Percentiles rank a stretch among this genome's conserved stretches.
These are phyloP conservation scores for Lasioglossum malachurum DNA, from an alignment of 2,888 invertebrate species.

Conservation along the genomic window DNA sequence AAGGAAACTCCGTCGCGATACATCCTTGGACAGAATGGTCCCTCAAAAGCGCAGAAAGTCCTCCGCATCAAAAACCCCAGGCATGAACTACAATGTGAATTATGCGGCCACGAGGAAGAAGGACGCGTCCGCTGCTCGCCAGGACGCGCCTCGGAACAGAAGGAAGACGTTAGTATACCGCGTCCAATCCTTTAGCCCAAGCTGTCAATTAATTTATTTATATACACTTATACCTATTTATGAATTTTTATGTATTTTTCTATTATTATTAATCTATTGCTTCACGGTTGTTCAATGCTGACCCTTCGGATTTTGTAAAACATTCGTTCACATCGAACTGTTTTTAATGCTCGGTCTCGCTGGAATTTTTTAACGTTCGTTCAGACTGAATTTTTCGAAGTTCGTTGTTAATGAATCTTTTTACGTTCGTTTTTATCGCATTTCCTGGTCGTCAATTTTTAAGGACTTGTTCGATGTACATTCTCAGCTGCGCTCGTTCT, in stretches of 20 bases:
- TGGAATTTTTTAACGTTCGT: neutral
- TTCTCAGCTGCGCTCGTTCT: neutral
- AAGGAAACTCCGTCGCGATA: slow-evolving; percentile 15
- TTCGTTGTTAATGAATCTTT: neutral
- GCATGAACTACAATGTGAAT: neutral
- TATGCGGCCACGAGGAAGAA: neutral
- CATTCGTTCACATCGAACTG: neutral
- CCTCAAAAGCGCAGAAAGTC: slow-evolving; percentile 27
- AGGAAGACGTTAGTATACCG: neutral
- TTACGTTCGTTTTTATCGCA: neutral
- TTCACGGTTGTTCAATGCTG: too few relatives aligned
- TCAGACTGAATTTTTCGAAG: neutral
- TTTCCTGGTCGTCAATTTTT: neutral
- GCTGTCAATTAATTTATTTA: neutral
- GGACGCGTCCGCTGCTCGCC: neutral
- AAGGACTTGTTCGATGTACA: neutral
- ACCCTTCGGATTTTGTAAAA: neutral
- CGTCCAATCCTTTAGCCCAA: neutral
- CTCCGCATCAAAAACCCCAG: neutral
- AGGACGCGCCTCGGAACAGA: neutral
- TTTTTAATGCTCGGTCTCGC: neutral
- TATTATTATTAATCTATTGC: too few relatives aligned
- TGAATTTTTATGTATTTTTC: too few relatives aligned
- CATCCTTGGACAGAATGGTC: neutral
- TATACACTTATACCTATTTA: too few relatives aligned